Base-by-base conservation (phyloP, 23 tunicate genomes). In the Trididemnum clinides region DNA sequence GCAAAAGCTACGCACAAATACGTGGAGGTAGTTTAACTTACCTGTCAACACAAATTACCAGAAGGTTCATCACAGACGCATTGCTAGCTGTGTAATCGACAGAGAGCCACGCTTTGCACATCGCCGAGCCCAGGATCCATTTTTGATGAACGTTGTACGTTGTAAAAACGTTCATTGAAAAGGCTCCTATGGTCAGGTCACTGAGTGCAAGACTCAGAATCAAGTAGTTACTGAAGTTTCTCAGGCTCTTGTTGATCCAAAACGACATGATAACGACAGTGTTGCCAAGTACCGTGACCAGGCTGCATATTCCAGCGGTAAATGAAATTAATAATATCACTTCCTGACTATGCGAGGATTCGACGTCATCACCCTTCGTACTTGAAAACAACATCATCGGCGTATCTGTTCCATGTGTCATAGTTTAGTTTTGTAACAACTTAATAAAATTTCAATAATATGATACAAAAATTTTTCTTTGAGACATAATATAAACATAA, bases 81-180 rank as follows among this genome's bases (percentile, higher is more conserved):
- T 92, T 92, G 84, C 92, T 88, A 19, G 91, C 97, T 2, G 91
- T 84, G 86, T 92, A 92, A 37, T 92, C 97, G 19, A 92, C 97
- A 0, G 90, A 57, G 2, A 92, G 78, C 97, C 97, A 92, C 20
- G 90, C 87, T 79, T 92, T 92, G 82, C 97, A 92, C 97, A 92
- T 92, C 21, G 44, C 87, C 27, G 65, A 50, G 10, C 97, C 97
- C 27, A 92, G 51, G 1, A 81, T 92, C 97, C 97, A 92, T 27
- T 38, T 54, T 23, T 79, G 38, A 32, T 84, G 65, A 51, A 92
- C 90, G 39, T 89, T 92, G 87, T 92, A 88, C 21, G 82, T 85
- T 51, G 87, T 84, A 28, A 64, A 92, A 3, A 92, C 91, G 34
- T 92, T 92, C 97, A 92, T 92, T 19, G 97, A 92, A 79, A 92